Evolutionary conservation across 1,140 invertebrate genomes (phyloP), one percentile per base, ranked within the genome.

Genomic region (fruit fly (Drosophila melanogaster)): DNA sequence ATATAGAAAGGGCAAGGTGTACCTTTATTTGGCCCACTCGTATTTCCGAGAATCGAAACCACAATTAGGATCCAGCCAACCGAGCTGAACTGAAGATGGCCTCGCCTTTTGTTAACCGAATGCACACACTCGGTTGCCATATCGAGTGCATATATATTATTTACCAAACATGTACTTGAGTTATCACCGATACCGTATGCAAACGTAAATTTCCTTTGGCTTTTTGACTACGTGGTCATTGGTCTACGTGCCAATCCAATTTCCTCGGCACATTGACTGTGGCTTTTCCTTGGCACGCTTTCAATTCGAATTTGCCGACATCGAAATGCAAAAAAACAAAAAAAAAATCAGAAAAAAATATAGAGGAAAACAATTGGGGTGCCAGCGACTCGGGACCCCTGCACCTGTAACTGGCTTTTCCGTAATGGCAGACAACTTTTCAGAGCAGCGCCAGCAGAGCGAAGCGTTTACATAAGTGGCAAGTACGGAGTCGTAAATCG

Each of bases 221-320:
- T 19, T 46, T 69, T 46, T 24, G 41, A 47, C 22, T 70, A 70
- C 64, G 66, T 70, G 66, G 58, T 35, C 73, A 33, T 53, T 57
- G 62, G 35, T 41, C 56, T 64, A 66, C 72, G 64, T 72, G 56
- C 33, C 37, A 67, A 43, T 58, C 60, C 43, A 64, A 64, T 64
- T 64, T 66, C 15, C 19, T 15, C 10, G 60, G 7, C 17, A 65
- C 59, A 49, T 38, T 49, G 59, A 49, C 59, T 66, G 60, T 14
- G 41, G 43, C 59, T 65, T 64, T 64, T 61, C 33, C 14, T 30
- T 38, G 37, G 37, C 55, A 57, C 35, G 74, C 67, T 37, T 46
- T 44, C 57, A 47, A 78, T 83, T 69, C 74, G 73, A 77, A 77
- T 73, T 79, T 30, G 30, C 8, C 75, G 81, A 83, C 30, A 83